Conservation (phyloP, 1,140 invertebrate genomes). For the Trichonephila inaurata region DNA sequence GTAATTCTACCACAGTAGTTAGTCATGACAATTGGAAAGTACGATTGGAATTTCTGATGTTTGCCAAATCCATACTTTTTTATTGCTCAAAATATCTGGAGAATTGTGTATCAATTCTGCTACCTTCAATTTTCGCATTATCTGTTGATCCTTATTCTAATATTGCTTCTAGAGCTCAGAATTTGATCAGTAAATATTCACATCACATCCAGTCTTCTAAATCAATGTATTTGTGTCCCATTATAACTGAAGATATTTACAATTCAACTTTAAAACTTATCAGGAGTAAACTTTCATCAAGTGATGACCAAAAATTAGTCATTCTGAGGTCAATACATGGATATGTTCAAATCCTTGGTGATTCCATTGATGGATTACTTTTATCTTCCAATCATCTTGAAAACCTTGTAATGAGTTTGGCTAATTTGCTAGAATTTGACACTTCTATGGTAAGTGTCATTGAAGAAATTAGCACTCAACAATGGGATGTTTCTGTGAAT, state of each 20-base stretch:
- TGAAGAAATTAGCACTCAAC: constrained; percentile 35
- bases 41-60: constrained; percentile 10
- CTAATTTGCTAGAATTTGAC: constrained; percentile 65
- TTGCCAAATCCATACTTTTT: constrained; percentile 25
- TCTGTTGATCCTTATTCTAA: constrained; percentile 44
- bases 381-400: constrained; percentile 44
- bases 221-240: not conserved
- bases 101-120: constrained; percentile 23
- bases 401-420: constrained; percentile 42
- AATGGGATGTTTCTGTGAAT: not conserved
- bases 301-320: constrained; percentile 43
- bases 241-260: constrained; percentile 42
- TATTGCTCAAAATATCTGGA: constrained; percentile 17
- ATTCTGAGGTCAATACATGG: constrained; percentile 42
- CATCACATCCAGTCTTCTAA: not conserved
- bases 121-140: constrained; percentile 49
- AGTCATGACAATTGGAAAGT: constrained; percentile 67
- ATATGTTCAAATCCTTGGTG: constrained; percentile 25
- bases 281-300: constrained; percentile 12
- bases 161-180: not conserved
- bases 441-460: not conserved
- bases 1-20: not conserved
- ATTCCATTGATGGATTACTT: not conserved
- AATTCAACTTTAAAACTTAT: constrained; percentile 43
- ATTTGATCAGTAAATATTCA: not conserved